Conservation (phyloP, 2,797 vertebrate species). For the Sphenopsis melanotis region DNA sequence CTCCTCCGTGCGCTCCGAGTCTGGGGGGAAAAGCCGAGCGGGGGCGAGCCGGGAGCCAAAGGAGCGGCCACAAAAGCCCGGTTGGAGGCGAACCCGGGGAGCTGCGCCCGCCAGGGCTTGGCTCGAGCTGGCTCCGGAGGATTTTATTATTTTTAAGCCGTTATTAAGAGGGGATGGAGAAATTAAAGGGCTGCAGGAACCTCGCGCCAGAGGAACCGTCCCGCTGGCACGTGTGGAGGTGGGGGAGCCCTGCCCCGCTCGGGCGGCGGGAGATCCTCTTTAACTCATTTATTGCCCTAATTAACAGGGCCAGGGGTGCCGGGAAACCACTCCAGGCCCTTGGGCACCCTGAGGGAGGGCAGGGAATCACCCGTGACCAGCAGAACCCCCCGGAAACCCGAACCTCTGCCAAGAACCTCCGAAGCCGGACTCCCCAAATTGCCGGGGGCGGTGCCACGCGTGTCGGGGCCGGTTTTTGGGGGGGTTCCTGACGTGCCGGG, state of each 20-base stretch:
- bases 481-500: background rate
- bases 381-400: background rate
- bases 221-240: background rate
- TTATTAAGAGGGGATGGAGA: background rate
- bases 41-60: background rate
- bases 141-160: background rate
- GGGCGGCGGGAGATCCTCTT: background rate
- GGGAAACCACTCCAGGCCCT: background rate
- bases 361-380: rapidly evolving
- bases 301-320: background rate
- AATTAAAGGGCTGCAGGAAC: background rate
- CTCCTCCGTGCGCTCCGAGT: background rate
- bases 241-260: background rate
- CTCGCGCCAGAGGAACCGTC: background rate
- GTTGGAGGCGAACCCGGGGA: background rate
- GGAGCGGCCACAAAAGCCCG: slow-evolving; percentile 1
- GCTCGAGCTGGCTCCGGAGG: background rate
- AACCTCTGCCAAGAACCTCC: background rate
- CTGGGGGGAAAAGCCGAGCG: background rate
- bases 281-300: background rate
- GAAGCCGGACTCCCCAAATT: background rate
- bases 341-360: background rate
- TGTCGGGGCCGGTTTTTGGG: background rate
- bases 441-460: background rate
- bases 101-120: background rate